Conservation (phyloP, 2,797 vertebrate genomes). For the Syngnathus rostellatus region DNA sequence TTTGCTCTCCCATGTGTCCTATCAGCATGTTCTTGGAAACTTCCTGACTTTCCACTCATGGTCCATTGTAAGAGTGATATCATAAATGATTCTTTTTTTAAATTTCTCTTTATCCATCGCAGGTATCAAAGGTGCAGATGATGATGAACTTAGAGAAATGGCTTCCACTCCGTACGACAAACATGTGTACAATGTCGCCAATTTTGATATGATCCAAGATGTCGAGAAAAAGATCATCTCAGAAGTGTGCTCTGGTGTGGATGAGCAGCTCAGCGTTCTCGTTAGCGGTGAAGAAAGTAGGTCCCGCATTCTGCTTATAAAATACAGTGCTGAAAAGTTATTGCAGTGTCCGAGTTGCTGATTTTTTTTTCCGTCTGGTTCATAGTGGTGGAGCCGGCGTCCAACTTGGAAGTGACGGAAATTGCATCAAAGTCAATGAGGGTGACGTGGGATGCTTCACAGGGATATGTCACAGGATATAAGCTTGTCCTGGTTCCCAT, state of each 20-base stretch:
- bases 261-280: conserved; percentile 82
- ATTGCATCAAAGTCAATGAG: conserved; percentile 90
- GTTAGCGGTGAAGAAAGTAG: conserved; percentile 92
- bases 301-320: conserved; percentile 21
- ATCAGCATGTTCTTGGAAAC: conserved; percentile 45
- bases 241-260: conserved; percentile 90
- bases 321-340: not conserved
- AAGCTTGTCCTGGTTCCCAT: conserved; percentile 86
- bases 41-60: conserved; percentile 45
- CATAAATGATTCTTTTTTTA: not conserved
- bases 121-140: conserved; percentile 99
- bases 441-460: conserved; percentile 82
- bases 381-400: conserved; percentile 85
- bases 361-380: not conserved
- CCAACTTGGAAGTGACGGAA: conserved; percentile 82
- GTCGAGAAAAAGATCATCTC: conserved; percentile 86
- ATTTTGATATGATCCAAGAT: conserved; percentile 88
- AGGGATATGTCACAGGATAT: conserved; percentile 85
- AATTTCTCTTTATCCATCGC: conserved; percentile 13
- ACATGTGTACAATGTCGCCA: conserved; percentile 92
- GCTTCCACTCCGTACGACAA: conserved; percentile 85
- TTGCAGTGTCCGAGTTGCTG: not conserved
- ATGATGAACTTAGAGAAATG: conserved; percentile 91
- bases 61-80: conserved; percentile 17
- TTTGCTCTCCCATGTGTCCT: not conserved